A percentile compares a stretch with the other conserved stretches of the same genome.
These are phyloP conservation scores for Poeciliopsis occidentalis DNA, from an alignment of 2,113 vertebrate species.

Conservation along the genomic window DNA sequence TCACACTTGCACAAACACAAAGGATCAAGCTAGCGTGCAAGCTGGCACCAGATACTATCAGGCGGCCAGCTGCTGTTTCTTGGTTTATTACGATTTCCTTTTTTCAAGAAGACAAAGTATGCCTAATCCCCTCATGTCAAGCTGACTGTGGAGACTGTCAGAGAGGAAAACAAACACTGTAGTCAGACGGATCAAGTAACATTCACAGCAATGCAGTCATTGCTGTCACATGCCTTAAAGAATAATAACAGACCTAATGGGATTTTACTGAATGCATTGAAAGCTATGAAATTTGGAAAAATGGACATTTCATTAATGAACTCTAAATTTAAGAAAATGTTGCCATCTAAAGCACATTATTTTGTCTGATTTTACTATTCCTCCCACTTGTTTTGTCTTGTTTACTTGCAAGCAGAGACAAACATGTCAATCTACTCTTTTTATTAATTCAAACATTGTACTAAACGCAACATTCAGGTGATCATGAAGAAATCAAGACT, in stretches of 20 bases:
- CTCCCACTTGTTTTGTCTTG: too few species aligned
- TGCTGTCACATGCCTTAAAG: neutral
- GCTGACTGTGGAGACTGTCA: conserved; percentile 30
- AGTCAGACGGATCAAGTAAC: conserved; percentile 30
- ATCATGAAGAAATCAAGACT: too few species aligned
- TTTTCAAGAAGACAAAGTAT: conserved; percentile 47
- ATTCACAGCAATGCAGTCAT: conserved; percentile 17
- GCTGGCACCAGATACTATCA: conserved; percentile 72
- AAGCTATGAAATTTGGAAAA: neutral
- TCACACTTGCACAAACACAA: conserved; percentile 32
- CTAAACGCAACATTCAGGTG: too few species aligned
- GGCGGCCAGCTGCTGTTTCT: conserved; percentile 35
- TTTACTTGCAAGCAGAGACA: too few species aligned
- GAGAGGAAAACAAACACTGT: conserved; percentile 49
- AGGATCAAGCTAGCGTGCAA: conserved; percentile 54
- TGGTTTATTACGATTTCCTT: conserved; percentile 58
- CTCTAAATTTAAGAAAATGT: neutral
- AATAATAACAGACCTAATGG: neutral
- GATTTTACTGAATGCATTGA: neutral
- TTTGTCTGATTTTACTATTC: too few species aligned
- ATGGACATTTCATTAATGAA: neutral
- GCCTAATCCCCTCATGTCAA: conserved; percentile 61
- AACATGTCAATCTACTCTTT: too few species aligned
- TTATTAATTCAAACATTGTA: too few species aligned
- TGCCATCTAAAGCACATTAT: too few species aligned